These are phyloP conservation scores for Caenorhabditis japonica DNA, from an alignment of 2,888 invertebrate species.

Conservation along the genomic window DNA sequence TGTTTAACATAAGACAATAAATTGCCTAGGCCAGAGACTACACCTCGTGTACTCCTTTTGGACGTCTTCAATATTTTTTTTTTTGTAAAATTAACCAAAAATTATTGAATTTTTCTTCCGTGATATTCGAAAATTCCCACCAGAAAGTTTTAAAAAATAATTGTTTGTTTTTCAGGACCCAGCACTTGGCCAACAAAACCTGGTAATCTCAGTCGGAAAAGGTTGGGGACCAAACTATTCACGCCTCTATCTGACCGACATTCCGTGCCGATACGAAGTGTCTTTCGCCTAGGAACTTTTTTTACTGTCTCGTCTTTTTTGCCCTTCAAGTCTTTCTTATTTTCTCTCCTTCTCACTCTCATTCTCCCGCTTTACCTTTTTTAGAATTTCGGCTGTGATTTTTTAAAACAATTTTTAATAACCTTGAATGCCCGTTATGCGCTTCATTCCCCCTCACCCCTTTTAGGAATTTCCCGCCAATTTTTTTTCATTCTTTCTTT, in stretches of 20 bases:
- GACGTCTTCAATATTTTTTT: no score
- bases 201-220: conserved; percentile 69
- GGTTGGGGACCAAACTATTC: conserved; percentile 76
- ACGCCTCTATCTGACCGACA: conserved; percentile 69
- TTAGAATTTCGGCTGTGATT: conserved; percentile 30
- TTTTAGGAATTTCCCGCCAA: conserved; percentile 44
- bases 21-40: no score
- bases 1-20: no score
- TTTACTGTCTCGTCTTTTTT: not conserved
- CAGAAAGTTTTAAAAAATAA: not conserved
- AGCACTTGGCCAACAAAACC: conserved; percentile 52
- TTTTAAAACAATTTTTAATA: conserved; percentile 1
- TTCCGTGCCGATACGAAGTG: conserved; percentile 73
- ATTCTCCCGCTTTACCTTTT: conserved; percentile 14
- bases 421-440: conserved; percentile 2
- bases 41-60: no score
- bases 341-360: conserved; percentile 16
- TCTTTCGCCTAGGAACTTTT: conserved; percentile 62
- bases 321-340: conserved; percentile 17
- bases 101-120: not conserved
- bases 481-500: no score
- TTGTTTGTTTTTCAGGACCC: conserved; percentile 44
- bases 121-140: no score
- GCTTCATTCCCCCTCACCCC: conserved; percentile 1
- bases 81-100: no score